Evolutionary conservation across 2,888 invertebrate species (phyloP).

Genomic region (Synanthedon vespiformis): DNA sequence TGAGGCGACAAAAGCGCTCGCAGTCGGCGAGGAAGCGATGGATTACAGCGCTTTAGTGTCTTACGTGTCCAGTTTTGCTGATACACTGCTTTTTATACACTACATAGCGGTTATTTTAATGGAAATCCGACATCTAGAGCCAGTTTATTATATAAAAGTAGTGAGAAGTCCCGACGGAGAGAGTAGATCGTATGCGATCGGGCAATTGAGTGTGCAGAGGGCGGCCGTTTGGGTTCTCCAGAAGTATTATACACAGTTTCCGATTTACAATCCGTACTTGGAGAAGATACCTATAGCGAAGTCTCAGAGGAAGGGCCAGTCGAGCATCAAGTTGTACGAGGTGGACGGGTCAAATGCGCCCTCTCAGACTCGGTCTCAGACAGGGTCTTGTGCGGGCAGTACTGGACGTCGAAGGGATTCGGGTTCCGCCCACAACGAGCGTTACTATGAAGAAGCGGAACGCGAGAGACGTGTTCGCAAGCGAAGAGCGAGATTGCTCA

Average conservation of each 20-base stretch:
- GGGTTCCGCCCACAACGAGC: conserved; percentile 94
- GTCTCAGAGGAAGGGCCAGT: conserved; percentile 80
- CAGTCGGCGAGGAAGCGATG: conserved; percentile 82
- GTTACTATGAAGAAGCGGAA: conserved; percentile 98
- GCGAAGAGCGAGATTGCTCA: conserved; percentile 87
- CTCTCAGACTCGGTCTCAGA: conserved; percentile 72
- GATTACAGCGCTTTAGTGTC: conserved; percentile 91
- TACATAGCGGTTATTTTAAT: conserved; percentile 93
- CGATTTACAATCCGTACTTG: conserved; percentile 96
- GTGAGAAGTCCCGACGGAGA: conserved; percentile 97
- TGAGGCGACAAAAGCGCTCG: conserved; percentile 82
- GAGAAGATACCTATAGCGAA: conserved; percentile 91
- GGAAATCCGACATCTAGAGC: conserved; percentile 92
- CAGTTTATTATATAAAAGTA: conserved; percentile 89
- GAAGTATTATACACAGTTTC: conserved; percentile 95
- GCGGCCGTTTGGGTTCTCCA: conserved; percentile 96
- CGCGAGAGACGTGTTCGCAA: conserved; percentile 94
- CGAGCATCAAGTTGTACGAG: conserved; percentile 96
- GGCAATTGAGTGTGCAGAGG: conserved; percentile 92
- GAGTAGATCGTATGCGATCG: conserved; percentile 87
- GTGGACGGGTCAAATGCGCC: conserved; percentile 86
- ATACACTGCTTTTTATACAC: conserved; percentile 94
- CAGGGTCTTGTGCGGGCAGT: conserved; percentile 44
- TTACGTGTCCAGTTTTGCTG: conserved; percentile 92
- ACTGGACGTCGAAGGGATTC: conserved; percentile 87